Conservation (phyloP, 2,888 invertebrate species). For the Parapristionchus giblindavisi region DNA sequence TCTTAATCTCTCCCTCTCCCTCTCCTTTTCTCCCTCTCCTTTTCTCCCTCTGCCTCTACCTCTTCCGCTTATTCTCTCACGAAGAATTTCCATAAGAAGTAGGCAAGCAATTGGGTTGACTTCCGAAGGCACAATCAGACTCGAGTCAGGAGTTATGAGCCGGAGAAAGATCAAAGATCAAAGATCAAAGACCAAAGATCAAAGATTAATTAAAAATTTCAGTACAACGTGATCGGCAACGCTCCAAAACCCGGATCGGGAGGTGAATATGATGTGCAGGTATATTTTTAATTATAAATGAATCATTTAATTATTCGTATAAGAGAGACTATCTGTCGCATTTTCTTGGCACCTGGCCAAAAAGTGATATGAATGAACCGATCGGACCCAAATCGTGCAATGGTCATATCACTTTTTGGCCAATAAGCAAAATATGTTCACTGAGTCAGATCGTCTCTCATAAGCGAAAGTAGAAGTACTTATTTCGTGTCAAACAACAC, state of each 20-base stretch:
- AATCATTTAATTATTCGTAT: no score
- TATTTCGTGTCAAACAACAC: no score
- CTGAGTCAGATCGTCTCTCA: no score
- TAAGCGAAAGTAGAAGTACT: no score
- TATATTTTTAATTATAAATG: no score
- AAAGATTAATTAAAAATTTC: constrained; percentile 39
- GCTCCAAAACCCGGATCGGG: constrained; percentile 60
- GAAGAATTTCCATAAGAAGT: constrained; percentile 25
- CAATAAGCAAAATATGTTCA: no score
- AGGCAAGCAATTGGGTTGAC: background rate
- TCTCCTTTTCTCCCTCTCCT: background rate
- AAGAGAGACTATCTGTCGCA: no score
- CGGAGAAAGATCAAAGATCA: background rate
- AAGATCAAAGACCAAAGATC: background rate
- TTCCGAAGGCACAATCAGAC: background rate
- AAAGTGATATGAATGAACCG: no score
- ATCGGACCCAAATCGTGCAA: no score
- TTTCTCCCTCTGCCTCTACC: background rate
- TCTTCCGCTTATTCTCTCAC: constrained; percentile 12
- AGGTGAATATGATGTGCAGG: constrained; percentile 64
- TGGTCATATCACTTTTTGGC: no score
- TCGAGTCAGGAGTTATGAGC: background rate
- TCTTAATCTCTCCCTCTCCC: no score
- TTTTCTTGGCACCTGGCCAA: no score
- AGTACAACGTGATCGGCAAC: constrained; percentile 63